Conservation (phyloP, 2,797 vertebrate genomes). For the Pelodytes ibericus region DNA sequence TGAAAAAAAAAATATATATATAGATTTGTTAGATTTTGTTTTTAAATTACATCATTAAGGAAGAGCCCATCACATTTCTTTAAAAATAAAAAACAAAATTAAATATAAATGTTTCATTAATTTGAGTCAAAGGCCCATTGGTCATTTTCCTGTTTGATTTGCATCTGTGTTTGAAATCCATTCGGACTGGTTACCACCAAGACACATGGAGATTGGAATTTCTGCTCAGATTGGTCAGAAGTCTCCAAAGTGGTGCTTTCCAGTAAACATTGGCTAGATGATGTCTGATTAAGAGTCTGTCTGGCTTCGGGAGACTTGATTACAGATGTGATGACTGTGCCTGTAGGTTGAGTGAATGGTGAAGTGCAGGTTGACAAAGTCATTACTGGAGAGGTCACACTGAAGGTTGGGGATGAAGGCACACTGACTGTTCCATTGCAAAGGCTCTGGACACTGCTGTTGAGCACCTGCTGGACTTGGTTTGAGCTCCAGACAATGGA, state of each 20-base stretch:
- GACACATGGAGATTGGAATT: slow-evolving; percentile 72
- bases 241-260: slow-evolving; percentile 53
- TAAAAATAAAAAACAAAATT: slow-evolving; percentile 63
- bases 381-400: slow-evolving; percentile 68
- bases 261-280: slow-evolving; percentile 54
- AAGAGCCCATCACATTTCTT: slow-evolving; percentile 69
- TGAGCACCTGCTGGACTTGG: slow-evolving; percentile 74
- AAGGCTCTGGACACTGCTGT: slow-evolving; percentile 70
- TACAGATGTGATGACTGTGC: slow-evolving; percentile 80
- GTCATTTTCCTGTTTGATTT: slow-evolving; percentile 73
- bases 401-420: slow-evolving; percentile 72
- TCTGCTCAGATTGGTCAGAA: slow-evolving; percentile 62
- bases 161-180: slow-evolving; percentile 66
- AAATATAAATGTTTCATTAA: slow-evolving; percentile 60
- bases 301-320: slow-evolving; percentile 80
- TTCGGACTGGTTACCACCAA: slow-evolving; percentile 74
- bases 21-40: slow-evolving; percentile 47
- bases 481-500: slow-evolving; percentile 73
- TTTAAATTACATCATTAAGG: slow-evolving; percentile 59
- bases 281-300: slow-evolving; percentile 46
- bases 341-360: slow-evolving; percentile 72
- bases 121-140: slow-evolving; percentile 68
- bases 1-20: slow-evolving; percentile 63
- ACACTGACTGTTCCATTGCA: slow-evolving; percentile 72
- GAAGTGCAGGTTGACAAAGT: slow-evolving; percentile 75